Base-by-base conservation (phyloP, 2,797 vertebrate species). In the Micromesistius poutassou region DNA sequence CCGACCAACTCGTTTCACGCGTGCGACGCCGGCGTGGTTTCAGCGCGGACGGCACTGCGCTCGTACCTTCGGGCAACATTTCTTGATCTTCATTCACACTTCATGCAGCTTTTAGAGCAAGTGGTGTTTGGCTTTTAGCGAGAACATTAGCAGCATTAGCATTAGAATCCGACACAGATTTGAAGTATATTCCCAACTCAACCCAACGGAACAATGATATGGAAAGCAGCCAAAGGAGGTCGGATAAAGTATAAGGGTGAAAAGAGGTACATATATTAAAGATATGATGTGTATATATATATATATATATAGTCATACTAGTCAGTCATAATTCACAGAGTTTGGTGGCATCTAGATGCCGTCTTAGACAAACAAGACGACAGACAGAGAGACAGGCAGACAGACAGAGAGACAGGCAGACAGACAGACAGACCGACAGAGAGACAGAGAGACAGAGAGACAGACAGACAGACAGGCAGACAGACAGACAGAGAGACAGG, bases 61-160 rank as follows among this genome's bases (percentile, higher is more conserved):
- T 62, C 62, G n/a, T 68, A 25, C n/a, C 62, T 13, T 4, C 2
- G 28, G 62, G 62, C n/a, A 68, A 68, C 62, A 30, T 16, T 28
- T 16, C 62, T 7, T 62, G 55, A 68, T 68, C 62, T 68, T 68
- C 25, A 68, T 68, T 68, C 62, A 68, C 62, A 68, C 62, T 7
- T 25, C 33, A 68, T 13, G 8, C n/a, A 1, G n/a, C 25, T 28
- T 68, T 16, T 62, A 9, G 7, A 68, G 62, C 5, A 25, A 62
- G 22, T 68, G 4, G 9, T 68, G 5, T 68, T 13, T 68, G 62
- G 62, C 55, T 62, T 62, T 62, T 62, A 62, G 55, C 55, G 6
- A 22, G 46, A 55, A 55, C 55, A 68, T 62, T 10, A 68, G n/a
- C n/a, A 62, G 55, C 62, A 68, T 68, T 68, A 68, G 62, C n/a